These are phyloP conservation scores for Spondyliosoma cantharus DNA, from an alignment of 2,797 vertebrate species.

Conservation along the genomic window DNA sequence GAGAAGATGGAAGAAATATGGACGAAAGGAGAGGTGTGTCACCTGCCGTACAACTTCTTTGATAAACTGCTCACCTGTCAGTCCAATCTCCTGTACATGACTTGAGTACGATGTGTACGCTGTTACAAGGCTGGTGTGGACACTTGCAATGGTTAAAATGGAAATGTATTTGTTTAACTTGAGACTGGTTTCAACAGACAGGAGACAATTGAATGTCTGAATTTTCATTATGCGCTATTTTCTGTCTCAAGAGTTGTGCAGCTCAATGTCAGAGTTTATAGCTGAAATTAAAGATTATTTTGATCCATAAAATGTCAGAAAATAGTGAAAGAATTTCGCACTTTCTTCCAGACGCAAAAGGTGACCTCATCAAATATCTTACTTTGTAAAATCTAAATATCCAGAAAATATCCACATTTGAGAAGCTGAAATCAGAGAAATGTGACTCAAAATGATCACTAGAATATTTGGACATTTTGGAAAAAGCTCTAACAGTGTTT, in stretches of 20 bases:
- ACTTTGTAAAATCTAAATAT: too few species aligned
- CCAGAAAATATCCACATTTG: too few species aligned
- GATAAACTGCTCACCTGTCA: not conserved
- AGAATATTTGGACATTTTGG: too few species aligned
- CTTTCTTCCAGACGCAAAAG: too few species aligned
- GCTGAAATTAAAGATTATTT: too few species aligned
- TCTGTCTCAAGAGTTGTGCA: not conserved
- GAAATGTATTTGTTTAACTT: not conserved
- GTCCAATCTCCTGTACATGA: too few species aligned
- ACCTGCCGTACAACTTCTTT: constrained; percentile 4
- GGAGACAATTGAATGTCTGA: not conserved
- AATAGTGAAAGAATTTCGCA: too few species aligned
- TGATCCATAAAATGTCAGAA: too few species aligned
- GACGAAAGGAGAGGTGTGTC: constrained; percentile 40
- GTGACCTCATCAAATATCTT: too few species aligned
- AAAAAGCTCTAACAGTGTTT: not conserved
- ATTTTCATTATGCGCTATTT: not conserved
- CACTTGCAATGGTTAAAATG: not conserved
- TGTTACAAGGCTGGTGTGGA: not conserved
- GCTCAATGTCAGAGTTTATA: not conserved
- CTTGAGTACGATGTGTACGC: not conserved
- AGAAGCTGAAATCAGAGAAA: too few species aligned
- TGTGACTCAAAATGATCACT: too few species aligned
- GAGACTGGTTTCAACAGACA: not conserved
- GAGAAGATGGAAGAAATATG: constrained; percentile 28